phyloP scores from a whole-genome alignment of 2,888 invertebrate species.

The Dryobota labecula region DNA sequence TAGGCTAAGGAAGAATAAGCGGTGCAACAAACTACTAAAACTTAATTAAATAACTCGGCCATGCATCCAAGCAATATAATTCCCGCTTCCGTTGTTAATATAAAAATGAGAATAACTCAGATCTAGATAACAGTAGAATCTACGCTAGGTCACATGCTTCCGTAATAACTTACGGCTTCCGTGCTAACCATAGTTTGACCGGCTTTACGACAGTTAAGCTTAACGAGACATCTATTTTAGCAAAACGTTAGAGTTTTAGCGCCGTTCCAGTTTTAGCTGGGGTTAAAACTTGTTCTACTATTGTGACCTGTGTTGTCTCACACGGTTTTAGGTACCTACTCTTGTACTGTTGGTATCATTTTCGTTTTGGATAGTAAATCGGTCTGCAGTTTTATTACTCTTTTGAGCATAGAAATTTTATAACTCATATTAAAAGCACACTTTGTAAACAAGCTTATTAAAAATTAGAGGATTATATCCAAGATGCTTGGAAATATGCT shows the following conservation, averaged over 20 bases:
- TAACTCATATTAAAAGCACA: no score
- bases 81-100: neutral
- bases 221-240: constrained; percentile 57
- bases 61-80: neutral
- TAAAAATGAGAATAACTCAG: constrained; percentile 12
- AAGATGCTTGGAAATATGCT: no score
- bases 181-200: constrained; percentile 19
- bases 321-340: neutral
- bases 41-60: neutral
- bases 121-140: constrained; percentile 33
- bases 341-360: neutral
- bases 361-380: neutral
- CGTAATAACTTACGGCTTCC: constrained; percentile 51
- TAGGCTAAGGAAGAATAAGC: neutral
- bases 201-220: constrained; percentile 33
- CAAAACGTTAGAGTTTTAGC: constrained; percentile 34
- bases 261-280: constrained; percentile 27
- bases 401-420: neutral
- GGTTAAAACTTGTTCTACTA: constrained; percentile 16
- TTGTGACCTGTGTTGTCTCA: constrained; percentile 22
- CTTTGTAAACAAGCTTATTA: no score
- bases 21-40: neutral
- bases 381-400: neutral
- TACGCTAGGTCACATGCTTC: constrained; percentile 46
- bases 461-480: no score